Conservation (phyloP, 2,888 invertebrate species). For the Cotesia congregata region DNA sequence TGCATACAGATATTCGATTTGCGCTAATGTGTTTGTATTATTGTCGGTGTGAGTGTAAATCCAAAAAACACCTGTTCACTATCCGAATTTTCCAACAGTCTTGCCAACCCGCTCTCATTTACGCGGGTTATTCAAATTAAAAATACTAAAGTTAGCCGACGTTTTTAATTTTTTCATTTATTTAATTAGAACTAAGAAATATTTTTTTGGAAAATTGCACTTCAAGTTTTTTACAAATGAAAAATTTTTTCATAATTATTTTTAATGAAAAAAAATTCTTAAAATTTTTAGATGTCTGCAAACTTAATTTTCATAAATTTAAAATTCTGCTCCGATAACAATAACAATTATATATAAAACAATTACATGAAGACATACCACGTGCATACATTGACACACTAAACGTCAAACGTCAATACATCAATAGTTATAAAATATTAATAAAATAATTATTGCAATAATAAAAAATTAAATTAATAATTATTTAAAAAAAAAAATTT, state of each 20-base stretch:
- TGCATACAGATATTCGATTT: constrained; percentile 18
- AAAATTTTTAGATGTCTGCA: too few species aligned
- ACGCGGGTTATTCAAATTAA: constrained; percentile 31
- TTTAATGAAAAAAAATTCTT: too few species aligned
- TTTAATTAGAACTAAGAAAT: too few species aligned
- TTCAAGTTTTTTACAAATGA: too few species aligned
- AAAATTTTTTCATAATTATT: too few species aligned
- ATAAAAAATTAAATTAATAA: background rate
- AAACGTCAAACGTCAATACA: background rate
- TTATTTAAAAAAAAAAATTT: background rate
- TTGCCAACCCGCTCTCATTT: constrained; percentile 68
- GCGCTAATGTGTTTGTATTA: constrained; percentile 32
- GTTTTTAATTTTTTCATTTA: too few species aligned
- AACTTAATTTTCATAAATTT: too few species aligned
- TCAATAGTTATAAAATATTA: background rate
- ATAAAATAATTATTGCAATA: background rate
- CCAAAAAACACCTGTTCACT: constrained; percentile 85
- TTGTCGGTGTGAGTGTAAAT: constrained; percentile 62
- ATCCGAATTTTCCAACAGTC: constrained; percentile 79
- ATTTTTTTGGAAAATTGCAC: too few species aligned
- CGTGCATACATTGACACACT: background rate
- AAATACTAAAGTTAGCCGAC: background rate
- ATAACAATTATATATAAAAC: background rate
- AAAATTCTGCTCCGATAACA: background rate
- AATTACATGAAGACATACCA: background rate